Percentiles rank a stretch among this genome's conserved stretches.
Conservation (phyloP, 2,888 invertebrate species). For the Halictus quadricinctus region DNA sequence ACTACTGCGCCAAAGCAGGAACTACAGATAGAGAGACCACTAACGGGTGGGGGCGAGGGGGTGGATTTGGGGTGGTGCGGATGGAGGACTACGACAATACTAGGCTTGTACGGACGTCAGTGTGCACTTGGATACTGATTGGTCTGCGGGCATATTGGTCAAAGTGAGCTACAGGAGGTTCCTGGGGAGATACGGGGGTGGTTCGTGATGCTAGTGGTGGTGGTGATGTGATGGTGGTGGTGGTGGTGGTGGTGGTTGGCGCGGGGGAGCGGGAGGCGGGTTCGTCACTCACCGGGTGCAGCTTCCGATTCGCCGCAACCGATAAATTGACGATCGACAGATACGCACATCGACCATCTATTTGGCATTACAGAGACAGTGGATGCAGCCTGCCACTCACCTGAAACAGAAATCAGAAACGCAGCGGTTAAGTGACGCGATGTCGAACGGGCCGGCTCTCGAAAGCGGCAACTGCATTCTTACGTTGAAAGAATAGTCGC, state of each 20-base stretch:
- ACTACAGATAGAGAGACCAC: slow-evolving; percentile 67
- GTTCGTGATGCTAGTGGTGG: slow-evolving; percentile 24
- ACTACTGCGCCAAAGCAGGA: slow-evolving; percentile 69
- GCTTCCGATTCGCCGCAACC: slow-evolving; percentile 82
- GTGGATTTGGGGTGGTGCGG: background rate
- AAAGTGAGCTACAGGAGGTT: slow-evolving; percentile 78
- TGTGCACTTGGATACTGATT: slow-evolving; percentile 74
- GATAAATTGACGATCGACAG: slow-evolving; percentile 81
- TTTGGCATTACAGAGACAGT: slow-evolving; percentile 82
- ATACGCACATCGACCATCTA: slow-evolving; percentile 82
- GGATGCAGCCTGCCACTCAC: slow-evolving; percentile 82
- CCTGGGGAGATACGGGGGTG: slow-evolving; percentile 13
- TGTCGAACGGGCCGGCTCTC: background rate
- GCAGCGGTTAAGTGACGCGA: slow-evolving; percentile 40
- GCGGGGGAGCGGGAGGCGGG: slow-evolving; percentile 58
- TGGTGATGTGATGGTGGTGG: background rate
- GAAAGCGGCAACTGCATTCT: background rate
- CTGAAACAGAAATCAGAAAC: slow-evolving; percentile 78
- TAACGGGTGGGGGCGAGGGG: slow-evolving; percentile 1
- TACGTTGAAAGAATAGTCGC: background rate
- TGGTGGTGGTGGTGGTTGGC: slow-evolving; percentile 40
- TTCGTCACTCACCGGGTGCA: slow-evolving; percentile 83
- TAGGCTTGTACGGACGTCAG: slow-evolving; percentile 66
- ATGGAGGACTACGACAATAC: slow-evolving; percentile 65
- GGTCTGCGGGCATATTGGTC: slow-evolving; percentile 76